Conservation (phyloP, 92 coral and sea anemone genomes). For the Siderastrea siderea region DNA sequence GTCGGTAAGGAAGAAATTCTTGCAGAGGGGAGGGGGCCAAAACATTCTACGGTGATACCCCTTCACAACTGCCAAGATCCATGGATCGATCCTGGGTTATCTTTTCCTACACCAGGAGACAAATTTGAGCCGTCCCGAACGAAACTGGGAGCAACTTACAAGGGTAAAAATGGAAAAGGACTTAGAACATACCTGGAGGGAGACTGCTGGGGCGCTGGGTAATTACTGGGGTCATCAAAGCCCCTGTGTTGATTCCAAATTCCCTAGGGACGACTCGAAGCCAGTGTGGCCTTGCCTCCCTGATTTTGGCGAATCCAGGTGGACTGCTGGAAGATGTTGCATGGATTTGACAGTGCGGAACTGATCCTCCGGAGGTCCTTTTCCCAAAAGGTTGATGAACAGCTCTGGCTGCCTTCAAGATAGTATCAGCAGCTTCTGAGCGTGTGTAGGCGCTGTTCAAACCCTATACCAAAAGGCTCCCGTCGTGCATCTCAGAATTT, state of each 20-base stretch:
- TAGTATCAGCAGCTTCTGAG: slow-evolving; percentile 46
- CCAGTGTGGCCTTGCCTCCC: neutral
- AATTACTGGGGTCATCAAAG: neutral
- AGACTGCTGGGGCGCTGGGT: slow-evolving; percentile 11
- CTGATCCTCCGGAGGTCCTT: slow-evolving; percentile 52
- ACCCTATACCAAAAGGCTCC: slow-evolving; percentile 57
- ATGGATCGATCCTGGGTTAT: slow-evolving; percentile 55
- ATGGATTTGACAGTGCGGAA: neutral
- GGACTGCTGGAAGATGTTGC: neutral
- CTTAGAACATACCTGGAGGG: slow-evolving; percentile 16
- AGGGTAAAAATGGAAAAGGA: neutral
- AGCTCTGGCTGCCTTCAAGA: slow-evolving; percentile 11
- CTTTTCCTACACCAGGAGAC: slow-evolving; percentile 6
- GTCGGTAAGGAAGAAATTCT: neutral
- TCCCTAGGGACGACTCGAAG: neutral
- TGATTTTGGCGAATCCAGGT: neutral
- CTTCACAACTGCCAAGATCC: slow-evolving; percentile 62
- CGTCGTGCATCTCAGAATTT: slow-evolving; percentile 62
- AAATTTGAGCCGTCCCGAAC: slow-evolving; percentile 48
- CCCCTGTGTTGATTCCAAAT: neutral
- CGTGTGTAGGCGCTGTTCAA: slow-evolving; percentile 49
- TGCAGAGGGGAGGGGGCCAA: slow-evolving; percentile 19
- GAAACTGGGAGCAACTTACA: neutral
- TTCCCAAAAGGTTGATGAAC: slow-evolving; percentile 48
- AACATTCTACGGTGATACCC: slow-evolving; percentile 58